Base-by-base conservation (phyloP, 2,113 vertebrate genomes). In the Smithornis capensis region DNA sequence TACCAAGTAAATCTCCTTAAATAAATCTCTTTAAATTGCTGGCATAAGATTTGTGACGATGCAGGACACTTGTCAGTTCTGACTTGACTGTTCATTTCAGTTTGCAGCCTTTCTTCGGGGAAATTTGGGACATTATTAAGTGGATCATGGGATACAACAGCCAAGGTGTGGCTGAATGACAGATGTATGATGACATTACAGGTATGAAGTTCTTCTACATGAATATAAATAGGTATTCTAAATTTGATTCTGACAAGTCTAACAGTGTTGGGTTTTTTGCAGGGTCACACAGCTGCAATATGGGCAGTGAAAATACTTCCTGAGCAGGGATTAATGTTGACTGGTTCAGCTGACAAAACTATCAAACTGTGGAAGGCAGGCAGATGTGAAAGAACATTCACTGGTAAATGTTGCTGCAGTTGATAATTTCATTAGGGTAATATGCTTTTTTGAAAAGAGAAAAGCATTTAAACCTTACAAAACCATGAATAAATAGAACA, bases 291-390 rank as follows among this genome's bases (percentile, higher is more conserved):
- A 70, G 99, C 98, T 79, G 99, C 99, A 9, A 99, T 99, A 35
- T 99, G 99, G 99, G 98, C 99, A 21, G 99, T 99, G 89, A 98
- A 98, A 83, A 99, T 99, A 96, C 94, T 99, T 91, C 99, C 99
- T 42, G 99, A 99, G 87, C 99, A 99, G 87, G 99, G 99, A 76
- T 98, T 99, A 65, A 99, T 99, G 99, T 97, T 99, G 94, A 99
- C 99, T 57, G 99, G 99, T 94, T 99, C 99, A 80, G 99, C 99
- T 92, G 99, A 99, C 96, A 99, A 99, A 96, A 99, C 98, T 62
- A 98, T 99, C 94, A 99, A 99, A 93, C 97, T 99, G n/a, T 99
- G 99, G 99, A 99, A 99, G 86, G 99, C 99, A 42, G 99, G 99
- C 38, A 98, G 98, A 95, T 99, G 99, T 96, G 99, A 99, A 97